Percentiles rank a stretch among this genome's conserved stretches.
phyloP scores from a whole-genome alignment of 2,888 invertebrate genomes.

The Rhimphoctona megacephalus region DNA sequence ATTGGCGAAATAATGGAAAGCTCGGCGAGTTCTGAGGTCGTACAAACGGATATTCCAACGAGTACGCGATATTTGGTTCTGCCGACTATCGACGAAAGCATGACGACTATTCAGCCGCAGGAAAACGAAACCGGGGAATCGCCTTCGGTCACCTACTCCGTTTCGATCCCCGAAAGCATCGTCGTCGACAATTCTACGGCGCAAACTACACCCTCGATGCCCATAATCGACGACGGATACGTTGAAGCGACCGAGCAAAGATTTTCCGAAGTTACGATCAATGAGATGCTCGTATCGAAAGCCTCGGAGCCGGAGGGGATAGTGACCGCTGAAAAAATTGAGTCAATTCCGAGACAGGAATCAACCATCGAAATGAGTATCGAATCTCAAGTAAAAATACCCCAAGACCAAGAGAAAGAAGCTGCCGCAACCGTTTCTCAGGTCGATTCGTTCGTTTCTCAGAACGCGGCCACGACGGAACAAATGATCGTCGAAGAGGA shows the following conservation, averaged over 20 bases:
- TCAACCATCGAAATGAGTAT: constrained; percentile 19
- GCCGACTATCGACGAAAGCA: constrained; percentile 76
- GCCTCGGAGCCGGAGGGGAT: constrained; percentile 59
- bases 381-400: constrained; percentile 56
- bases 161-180: constrained; percentile 79
- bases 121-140: constrained; percentile 70
- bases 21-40: constrained; percentile 64
- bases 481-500: constrained; percentile 28
- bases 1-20: constrained; percentile 79
- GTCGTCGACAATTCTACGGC: constrained; percentile 74
- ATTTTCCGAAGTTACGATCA: constrained; percentile 75
- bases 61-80: constrained; percentile 78
- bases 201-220: constrained; percentile 83
- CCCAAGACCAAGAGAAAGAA: constrained; percentile 14
- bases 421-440: constrained; percentile 4
- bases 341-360: not conserved
- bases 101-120: constrained; percentile 72
- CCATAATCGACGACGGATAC: constrained; percentile 82
- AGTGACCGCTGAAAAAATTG: not conserved
- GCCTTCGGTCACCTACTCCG: constrained; percentile 77
- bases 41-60: constrained; percentile 72
- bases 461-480: not conserved
- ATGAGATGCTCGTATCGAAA: constrained; percentile 78
- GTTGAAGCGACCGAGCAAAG: constrained; percentile 74
- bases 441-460: constrained; percentile 15